These are phyloP conservation scores for Odocoileus hemionus DNA, from an alignment of 2,113 vertebrate genomes.

Conservation along the genomic window DNA sequence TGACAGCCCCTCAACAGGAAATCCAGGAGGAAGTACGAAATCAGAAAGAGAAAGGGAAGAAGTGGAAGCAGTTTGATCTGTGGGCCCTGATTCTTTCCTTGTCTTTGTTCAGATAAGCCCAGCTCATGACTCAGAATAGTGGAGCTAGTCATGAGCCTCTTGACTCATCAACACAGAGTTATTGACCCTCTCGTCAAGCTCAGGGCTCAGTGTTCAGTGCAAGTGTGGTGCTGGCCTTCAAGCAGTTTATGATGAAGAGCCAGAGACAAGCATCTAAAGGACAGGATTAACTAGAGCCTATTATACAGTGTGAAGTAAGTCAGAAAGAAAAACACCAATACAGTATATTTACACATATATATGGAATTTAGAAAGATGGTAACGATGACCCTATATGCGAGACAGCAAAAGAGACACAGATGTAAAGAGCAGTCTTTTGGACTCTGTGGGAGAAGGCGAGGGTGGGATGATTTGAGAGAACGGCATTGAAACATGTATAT, in stretches of 20 bases:
- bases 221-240: neutral
- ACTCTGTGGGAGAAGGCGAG: neutral
- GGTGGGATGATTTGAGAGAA: neutral
- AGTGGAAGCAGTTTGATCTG: neutral
- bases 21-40: neutral
- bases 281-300: neutral
- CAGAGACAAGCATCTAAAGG: neutral
- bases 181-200: neutral
- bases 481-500: neutral
- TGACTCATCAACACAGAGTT: neutral
- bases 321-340: neutral
- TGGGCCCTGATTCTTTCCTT: neutral
- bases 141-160: neutral
- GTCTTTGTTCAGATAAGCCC: neutral
- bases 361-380: neutral
- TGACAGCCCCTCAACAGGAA: neutral
- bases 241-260: neutral
- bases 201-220: neutral
- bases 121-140: neutral
- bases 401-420: neutral
- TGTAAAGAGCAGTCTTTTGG: neutral
- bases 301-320: neutral
- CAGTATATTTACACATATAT: neutral
- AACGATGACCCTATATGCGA: neutral
- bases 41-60: neutral